A percentile compares a stretch with the other conserved stretches of the same genome.
Evolutionary conservation across 2,888 invertebrate species (phyloP).

Genomic region (Metellina segmentata): DNA sequence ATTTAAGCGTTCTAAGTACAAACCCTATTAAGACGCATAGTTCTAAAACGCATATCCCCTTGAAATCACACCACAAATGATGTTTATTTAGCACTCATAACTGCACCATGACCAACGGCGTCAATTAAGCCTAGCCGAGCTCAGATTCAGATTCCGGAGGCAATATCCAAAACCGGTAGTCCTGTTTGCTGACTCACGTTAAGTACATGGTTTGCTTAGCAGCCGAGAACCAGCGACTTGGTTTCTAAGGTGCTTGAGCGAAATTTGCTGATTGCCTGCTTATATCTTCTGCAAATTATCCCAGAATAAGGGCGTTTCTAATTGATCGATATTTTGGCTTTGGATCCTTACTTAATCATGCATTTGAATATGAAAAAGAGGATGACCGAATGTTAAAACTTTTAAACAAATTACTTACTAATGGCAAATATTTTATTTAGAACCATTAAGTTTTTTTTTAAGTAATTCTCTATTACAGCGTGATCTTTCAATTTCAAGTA

Average conservation of each 20-base stretch:
- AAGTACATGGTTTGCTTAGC: conserved; percentile 14
- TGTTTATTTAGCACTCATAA: conserved; percentile 22
- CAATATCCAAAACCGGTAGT: background rate
- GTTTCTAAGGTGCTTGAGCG: background rate
- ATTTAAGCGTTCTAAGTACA: no score
- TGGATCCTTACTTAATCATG: no score
- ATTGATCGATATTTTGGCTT: no score
- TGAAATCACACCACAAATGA: background rate
- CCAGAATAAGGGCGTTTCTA: no score
- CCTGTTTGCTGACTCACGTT: conserved; percentile 27
- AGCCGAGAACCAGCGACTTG: background rate
- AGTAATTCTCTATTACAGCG: no score
- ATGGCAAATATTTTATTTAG: no score
- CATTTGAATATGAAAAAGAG: no score
- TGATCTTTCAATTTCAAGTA: no score
- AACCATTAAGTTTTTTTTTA: no score
- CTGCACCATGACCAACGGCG: conserved; percentile 1
- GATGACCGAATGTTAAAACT: no score
- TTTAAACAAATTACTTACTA: no score
- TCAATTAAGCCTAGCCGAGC: background rate
- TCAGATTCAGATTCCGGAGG: background rate
- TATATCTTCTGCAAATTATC: background rate
- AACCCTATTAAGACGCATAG: no score
- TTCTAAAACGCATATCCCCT: background rate
- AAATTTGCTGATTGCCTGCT: background rate